Percentiles rank a stretch among this genome's conserved stretches.
These are phyloP conservation scores for Oxyruncus cristatus DNA, from an alignment of 2,113 vertebrate genomes.

Conservation along the genomic window DNA sequence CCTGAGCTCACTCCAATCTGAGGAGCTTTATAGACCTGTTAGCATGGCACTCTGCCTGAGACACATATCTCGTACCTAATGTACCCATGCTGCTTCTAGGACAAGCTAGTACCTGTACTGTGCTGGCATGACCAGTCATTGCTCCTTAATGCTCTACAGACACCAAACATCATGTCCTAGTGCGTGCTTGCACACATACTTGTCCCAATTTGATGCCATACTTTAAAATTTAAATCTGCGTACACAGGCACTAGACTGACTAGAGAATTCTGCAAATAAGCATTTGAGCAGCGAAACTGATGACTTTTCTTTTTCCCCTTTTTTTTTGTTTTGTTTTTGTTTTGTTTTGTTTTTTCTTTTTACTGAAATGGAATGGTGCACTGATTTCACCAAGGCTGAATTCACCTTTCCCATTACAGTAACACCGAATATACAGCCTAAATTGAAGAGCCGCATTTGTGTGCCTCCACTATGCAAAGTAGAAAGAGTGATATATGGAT, in stretches of 20 bases:
- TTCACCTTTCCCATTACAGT: not conserved
- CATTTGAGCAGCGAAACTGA: not conserved
- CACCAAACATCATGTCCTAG: not conserved
- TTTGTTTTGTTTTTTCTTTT: no score
- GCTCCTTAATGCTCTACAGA: not conserved
- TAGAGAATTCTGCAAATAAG: not conserved
- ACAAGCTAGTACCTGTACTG: not conserved
- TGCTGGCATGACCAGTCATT: not conserved
- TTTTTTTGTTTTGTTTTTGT: no score
- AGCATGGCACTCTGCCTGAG: not conserved
- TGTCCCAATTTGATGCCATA: not conserved
- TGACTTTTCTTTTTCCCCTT: fast-evolving
- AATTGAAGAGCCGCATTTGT: not conserved
- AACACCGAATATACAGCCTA: not conserved
- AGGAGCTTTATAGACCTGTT: not conserved
- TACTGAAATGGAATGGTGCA: not conserved
- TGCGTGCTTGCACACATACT: not conserved
- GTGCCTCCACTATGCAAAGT: not conserved
- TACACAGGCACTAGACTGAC: not conserved
- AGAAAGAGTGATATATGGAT: not conserved
- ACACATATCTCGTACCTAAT: not conserved
- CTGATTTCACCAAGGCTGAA: not conserved
- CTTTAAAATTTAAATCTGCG: not conserved
- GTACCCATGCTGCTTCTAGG: not conserved
- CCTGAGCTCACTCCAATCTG: not conserved